A percentile compares a stretch with the other conserved stretches of the same genome.
phyloP scores from a whole-genome alignment of 2,113 vertebrate genomes.

The Conger conger region DNA sequence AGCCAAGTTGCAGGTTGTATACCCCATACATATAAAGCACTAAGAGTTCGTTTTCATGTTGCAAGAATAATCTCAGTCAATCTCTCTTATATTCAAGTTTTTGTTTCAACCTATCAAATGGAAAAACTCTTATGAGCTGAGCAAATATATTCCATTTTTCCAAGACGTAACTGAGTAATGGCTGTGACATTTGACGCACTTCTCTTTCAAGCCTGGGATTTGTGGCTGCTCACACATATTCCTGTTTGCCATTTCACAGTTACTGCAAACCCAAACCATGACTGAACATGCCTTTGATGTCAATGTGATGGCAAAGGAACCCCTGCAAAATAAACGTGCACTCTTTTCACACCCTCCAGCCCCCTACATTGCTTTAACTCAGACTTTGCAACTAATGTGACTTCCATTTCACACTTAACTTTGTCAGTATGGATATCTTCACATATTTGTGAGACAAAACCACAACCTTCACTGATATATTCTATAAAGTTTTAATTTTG shows the following conservation, averaged over 20 bases:
- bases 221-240: neutral
- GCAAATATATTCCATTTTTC: neutral
- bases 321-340: neutral
- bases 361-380: neutral
- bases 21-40: too few species aligned
- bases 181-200: neutral
- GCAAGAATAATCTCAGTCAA: too few species aligned
- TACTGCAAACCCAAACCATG: neutral
- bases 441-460: neutral
- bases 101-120: neutral
- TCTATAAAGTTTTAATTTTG: neutral
- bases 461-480: neutral
- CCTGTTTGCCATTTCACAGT: too few species aligned
- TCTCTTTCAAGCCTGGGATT: neutral
- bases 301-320: neutral
- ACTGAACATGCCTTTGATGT: neutral
- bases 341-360: neutral
- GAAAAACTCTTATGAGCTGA: neutral
- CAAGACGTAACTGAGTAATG: neutral
- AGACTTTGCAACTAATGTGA: neutral
- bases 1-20: too few species aligned
- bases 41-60: too few species aligned
- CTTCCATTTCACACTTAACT: neutral
- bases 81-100: too few species aligned
- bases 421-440: neutral